Conservation (phyloP, 2,888 invertebrate genomes). For the Protonemura montana region DNA sequence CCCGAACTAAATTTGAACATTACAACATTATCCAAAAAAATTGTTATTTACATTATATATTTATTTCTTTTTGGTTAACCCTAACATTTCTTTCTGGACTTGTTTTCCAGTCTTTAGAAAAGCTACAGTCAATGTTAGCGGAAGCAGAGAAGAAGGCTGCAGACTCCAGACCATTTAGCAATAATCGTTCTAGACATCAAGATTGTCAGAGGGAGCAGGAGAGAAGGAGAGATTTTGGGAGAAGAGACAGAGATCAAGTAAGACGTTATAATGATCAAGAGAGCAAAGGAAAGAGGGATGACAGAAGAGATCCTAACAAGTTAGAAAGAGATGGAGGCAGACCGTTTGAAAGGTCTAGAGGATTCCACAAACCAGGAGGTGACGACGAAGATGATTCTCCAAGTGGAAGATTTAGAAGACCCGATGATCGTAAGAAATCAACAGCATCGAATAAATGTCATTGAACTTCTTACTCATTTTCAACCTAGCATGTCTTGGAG, state of each 20-base stretch:
- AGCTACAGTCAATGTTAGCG: slow-evolving; percentile 60
- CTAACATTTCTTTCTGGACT: too few relatives aligned
- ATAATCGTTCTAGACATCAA: slow-evolving; percentile 48
- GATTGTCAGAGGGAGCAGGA: slow-evolving; percentile 48
- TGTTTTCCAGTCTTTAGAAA: slow-evolving; percentile 63
- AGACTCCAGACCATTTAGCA: slow-evolving; percentile 28
- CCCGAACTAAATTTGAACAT: too few relatives aligned
- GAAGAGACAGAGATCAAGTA: slow-evolving; percentile 44
- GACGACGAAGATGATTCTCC: slow-evolving; percentile 42
- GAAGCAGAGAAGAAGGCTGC: slow-evolving; percentile 60
- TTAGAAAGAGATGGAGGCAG: not conserved
- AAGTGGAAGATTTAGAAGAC: slow-evolving; percentile 44
- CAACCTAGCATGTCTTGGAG: too few relatives aligned
- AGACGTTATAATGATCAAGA: slow-evolving; percentile 39
- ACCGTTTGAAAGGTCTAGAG: not conserved
- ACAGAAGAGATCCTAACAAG: not conserved
- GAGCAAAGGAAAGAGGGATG: not conserved
- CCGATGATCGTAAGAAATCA: slow-evolving; percentile 23
- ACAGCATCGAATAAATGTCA: not conserved
- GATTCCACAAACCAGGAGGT: slow-evolving; percentile 48
- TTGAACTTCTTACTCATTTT: too few relatives aligned
- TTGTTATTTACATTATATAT: too few relatives aligned
- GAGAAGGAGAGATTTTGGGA: slow-evolving; percentile 45
- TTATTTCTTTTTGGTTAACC: too few relatives aligned
- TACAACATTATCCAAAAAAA: too few relatives aligned